Base-by-base conservation (phyloP, 2,797 vertebrate genomes). In the Crocidura indochinensis region DNA sequence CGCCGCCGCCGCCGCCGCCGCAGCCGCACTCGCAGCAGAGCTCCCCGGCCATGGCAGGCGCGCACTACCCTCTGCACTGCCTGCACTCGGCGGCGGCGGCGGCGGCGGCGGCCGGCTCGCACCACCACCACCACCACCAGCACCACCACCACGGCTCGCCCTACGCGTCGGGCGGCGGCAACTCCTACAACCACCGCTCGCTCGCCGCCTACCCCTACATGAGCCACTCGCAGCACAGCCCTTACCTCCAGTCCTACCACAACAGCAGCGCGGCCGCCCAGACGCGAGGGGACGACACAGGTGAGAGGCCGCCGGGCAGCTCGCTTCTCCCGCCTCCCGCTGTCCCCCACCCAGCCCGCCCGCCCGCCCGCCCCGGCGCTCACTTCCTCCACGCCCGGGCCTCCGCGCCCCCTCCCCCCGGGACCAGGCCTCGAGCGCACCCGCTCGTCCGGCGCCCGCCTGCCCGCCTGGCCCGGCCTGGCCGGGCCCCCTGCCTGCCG, bases 51-150 rank as follows among this genome's bases (percentile, higher is more conserved):
- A 99, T 99, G 99, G 98, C 99, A 95, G 98, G 99, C 98, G 98
- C 99, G 94, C 99, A 99, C 98, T 99, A 99, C 98, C 99, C 99
- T 95, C 98, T 99, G 97, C 99, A 99, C 98, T 99, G 99, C 98
- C 98, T 99, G 96, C 99, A 99, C 98, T 99, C 99, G 97, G 97
- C 97, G 87, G 97, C 96, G 46, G 96, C 96, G 81, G 95, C 95
- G 88, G 96, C 96, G 87, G 95, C 96, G 84, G 95, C 97, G 92
- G 95, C 95, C 90, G 91, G 96, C 87, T 93, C 97, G 95, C 98
- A 99, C 96, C 98, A 99, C 81, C 99, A 99, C 97, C 99, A 99
- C 97, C 97, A 99, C 89, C 99, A 99, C 97, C 98, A 98, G 95
- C 98, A 98, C 97, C 99, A 99, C 97, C 99, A 99, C 98, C 98